Evolutionary conservation across 2,113 vertebrate genomes (phyloP), one percentile per base, ranked within the genome.

Genomic region (Zapus hudsonius): DNA sequence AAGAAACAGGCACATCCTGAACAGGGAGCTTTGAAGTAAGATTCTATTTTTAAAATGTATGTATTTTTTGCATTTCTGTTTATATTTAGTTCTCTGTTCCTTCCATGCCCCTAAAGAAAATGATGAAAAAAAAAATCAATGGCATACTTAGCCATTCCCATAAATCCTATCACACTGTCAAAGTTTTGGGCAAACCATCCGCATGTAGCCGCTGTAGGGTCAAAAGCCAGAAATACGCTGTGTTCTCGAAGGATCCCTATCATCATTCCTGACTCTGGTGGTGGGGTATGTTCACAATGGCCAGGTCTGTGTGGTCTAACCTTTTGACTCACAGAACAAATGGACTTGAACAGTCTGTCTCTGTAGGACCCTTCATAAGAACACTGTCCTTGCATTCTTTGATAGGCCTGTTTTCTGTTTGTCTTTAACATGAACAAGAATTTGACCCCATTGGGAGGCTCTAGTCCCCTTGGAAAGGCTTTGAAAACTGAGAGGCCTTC

Each of bases 321-420:
- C 90, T 67, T 12, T 44, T 64, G 84, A 40, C 76, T n/a, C 29
- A 27, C 5, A 40, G 78, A 66, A 67, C 84, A 75, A 70, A 64
- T 6, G 80, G 84, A 84, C 33, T 2, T 3, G 80, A 42, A 82
- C 91, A 70, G 47, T 66, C 73, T 90, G 95, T 92, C 64, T 92
- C 93, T 20, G 0, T 0, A 29, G 61, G 3, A 19, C 84, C 81
- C 40, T 55, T 69, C 47, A 55, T 63, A 84, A 80, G 69, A 79
- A 87, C 73, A 42, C 10, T 81, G 84, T 83, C 94, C 94, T 96
- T 92, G 89, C 87, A 67, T 94, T 91, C 95, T 76, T 73, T 88
- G 84, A 87, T 80, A 93, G 89, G 76, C 3, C 20, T 40, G 63
- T 89, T 93, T 80, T 90, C 78, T 81, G 31, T 69, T 90, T 74